Evolutionary conservation across 2,797 vertebrate genomes (phyloP), one percentile per base, ranked within the genome.

Genomic region (Petrocephalus schoutedeni): DNA sequence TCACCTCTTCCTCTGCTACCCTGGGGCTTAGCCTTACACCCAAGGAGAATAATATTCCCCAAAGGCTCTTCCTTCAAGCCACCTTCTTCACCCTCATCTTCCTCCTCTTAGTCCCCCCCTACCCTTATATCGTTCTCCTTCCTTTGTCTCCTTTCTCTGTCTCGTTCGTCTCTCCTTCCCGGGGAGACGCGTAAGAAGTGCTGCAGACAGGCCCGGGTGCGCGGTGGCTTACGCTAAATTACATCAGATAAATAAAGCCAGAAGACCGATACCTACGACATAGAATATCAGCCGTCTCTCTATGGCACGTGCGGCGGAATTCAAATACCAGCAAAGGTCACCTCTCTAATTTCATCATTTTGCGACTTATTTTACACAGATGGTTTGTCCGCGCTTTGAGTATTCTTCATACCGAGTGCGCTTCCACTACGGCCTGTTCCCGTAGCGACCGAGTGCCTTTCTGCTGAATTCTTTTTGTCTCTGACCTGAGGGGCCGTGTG

Each of bases 1-100:
- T 87, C 86, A 45, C 90, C 89, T 91, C 90, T 88, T 90, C 89
- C 92, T 89, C 88, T 94, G 92, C 93, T 94, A 94, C 93, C 90
- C 89, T 85, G 56, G 54, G 88, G 89, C 58, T 89, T 84, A 91
- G 88, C 91, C 92, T 88, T 90, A 93, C 93, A 94, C 90, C 88
- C 93, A 93, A 93, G 91, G 90, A 91, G 0, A 32, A 59, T 61
- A 92, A 91, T 93, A 91, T 90, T 64, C 51, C 64, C 23, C 41
- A 19, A 58, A 41, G 84, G 56, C 56, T n/a, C 14, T 28, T 86
- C 84, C 54, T n/a, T 86, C 56, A 86, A 59, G 28, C 84, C 84
- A 41, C 4, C 6, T 19, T 58, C 56, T 86, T 86, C 54, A 58
- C 56, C 32, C 56, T 86, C 14, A n/a, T 12, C 84, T 64, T 84